phyloP scores from a whole-genome alignment of 1,140 invertebrate genomes.

The Heliconius hewitsoni region DNA sequence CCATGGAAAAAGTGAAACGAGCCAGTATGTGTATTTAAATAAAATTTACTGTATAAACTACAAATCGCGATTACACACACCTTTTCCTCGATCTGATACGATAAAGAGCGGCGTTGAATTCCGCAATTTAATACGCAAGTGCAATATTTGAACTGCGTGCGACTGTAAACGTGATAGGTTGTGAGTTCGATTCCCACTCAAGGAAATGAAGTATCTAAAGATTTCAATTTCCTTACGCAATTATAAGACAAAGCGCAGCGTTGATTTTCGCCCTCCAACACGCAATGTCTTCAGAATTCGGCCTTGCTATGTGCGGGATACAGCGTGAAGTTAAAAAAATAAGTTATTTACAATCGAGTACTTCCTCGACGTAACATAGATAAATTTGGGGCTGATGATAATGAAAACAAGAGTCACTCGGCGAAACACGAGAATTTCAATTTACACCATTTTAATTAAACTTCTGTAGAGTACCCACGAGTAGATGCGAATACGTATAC shows the following conservation, averaged over 20 bases:
- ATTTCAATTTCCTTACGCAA: no score
- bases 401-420: constrained; percentile 56
- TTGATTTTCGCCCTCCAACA: no score
- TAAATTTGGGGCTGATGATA: constrained; percentile 58
- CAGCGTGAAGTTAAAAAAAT: no score
- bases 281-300: no score
- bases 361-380: constrained; percentile 40
- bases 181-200: no score
- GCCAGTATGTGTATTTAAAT: background rate
- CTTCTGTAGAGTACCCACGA: constrained; percentile 32
- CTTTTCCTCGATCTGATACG: no score
- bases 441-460: constrained; percentile 65
- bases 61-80: background rate
- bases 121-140: no score
- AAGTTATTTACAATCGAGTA: constrained; percentile 28
- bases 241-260: no score
- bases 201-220: no score
- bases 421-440: constrained; percentile 57
- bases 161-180: no score
- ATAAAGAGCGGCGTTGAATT: background rate
- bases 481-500: background rate
- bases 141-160: no score
- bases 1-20: background rate
- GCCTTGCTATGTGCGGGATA: no score
- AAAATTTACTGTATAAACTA: background rate